Percentiles rank a stretch among this genome's conserved stretches.
Evolutionary conservation across 2,113 vertebrate species (phyloP).

Genomic region (Ciconia maguari): DNA sequence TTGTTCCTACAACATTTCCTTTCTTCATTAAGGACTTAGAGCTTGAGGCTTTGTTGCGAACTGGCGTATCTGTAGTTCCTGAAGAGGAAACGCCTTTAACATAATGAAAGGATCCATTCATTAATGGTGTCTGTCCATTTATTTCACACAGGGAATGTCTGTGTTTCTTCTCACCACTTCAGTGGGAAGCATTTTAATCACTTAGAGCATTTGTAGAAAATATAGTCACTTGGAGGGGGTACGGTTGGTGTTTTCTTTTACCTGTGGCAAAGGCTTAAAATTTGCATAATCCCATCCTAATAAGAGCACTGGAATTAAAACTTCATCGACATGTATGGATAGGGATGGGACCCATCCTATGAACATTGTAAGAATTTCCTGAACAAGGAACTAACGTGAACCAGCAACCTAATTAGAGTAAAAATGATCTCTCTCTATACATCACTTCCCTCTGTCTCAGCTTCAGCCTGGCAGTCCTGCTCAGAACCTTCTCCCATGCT

Average conservation of each 20-base stretch:
- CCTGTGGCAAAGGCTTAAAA: not conserved
- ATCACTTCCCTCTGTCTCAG: not conserved
- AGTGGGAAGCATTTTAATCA: not conserved
- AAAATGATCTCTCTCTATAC: accelerated
- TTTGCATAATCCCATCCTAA: not conserved
- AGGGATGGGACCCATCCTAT: not conserved
- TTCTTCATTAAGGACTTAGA: not conserved
- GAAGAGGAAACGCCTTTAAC: not conserved
- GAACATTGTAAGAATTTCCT: not conserved
- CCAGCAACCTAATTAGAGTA: not conserved
- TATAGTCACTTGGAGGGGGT: not conserved
- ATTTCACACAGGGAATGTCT: not conserved
- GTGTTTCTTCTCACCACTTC: not conserved
- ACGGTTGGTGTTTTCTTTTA: not conserved
- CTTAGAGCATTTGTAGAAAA: not conserved
- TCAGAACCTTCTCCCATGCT: not conserved
- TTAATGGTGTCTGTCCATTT: not conserved
- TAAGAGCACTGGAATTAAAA: not conserved
- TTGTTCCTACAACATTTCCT: not conserved
- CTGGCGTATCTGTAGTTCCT: not conserved
- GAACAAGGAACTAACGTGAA: not conserved
- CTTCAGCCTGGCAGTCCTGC: not conserved
- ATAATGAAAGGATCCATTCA: not conserved
- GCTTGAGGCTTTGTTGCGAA: not conserved
- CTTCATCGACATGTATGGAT: not conserved